Base-by-base conservation (phyloP, 2,888 invertebrate species). In the Eilema griseolum region DNA sequence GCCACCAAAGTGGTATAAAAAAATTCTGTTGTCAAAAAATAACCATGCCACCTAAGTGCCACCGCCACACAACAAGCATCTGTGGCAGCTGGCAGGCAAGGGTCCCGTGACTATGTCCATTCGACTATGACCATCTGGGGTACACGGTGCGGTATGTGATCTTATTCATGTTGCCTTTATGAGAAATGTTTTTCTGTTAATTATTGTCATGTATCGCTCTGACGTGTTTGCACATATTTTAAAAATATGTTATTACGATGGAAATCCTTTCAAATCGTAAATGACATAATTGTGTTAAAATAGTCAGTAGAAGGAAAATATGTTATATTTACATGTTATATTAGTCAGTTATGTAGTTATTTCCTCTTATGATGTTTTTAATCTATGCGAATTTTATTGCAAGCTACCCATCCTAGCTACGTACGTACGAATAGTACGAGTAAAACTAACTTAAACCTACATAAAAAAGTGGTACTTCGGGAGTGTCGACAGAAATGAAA, bases 221-320 rank as follows among this genome's bases (percentile, higher is more conserved):
- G 52, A 52, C 52, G 52, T 52, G 8, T 52, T n/a, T n/a, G n/a
- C 16, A 41, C 16, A 41, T n/a, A 46, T 8, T 1, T 52, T 52
- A n/a, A n/a, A 52, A 10, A 8, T 20, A 46, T 46, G 20, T 14
- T 46, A 46, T 46, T 46, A 46, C 20, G 46, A 5, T 46, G 12
- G n/a, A 23, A 61, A 14, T 61, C 23, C 16, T 37, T 14, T 14
- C n/a, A 52, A 52, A 12, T 37, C 8, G 16, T 23, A 23, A 37
- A 14, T 24, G 23, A 62, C 37, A 37, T 7, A 7, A 33, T 61
- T 31, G 24, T 24, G 37, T 11, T 33, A 24, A 62, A 62, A 62
- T 62, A 62, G 37, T 37, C 37, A 23, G 16, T 5, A 37, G 33
- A 24, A 62, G 61, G 61, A 37, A 62, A 62, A 62, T 37, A 10